Evolutionary conservation across 2,113 vertebrate species (phyloP).

Genomic region (Microtus ochrogaster): DNA sequence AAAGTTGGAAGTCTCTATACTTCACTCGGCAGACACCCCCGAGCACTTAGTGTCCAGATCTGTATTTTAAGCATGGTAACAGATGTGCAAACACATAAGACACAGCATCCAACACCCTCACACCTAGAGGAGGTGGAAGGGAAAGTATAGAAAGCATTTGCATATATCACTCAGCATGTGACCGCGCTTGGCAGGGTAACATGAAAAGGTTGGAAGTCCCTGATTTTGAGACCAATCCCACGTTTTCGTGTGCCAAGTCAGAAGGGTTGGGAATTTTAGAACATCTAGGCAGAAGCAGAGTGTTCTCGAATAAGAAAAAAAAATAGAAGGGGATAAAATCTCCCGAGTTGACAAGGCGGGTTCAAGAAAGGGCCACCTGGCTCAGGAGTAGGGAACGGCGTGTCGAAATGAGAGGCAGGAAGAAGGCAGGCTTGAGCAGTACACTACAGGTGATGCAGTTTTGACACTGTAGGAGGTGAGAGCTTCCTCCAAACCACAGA

Average conservation of each 20-base stretch:
- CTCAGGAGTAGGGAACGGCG: fast-evolving
- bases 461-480: not conserved
- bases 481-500: not conserved
- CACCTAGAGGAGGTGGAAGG: not conserved
- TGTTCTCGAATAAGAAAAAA: not conserved
- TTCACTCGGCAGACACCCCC: not conserved
- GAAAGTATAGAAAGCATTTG: not conserved
- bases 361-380: not conserved
- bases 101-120: not conserved
- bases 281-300: not conserved
- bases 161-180: not conserved
- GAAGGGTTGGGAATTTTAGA: not conserved
- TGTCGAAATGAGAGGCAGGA: not conserved
- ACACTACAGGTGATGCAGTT: not conserved
- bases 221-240: not conserved
- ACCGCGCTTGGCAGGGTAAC: not conserved
- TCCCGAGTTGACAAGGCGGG: not conserved
- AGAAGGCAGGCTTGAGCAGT: not conserved
- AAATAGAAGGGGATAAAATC: not conserved
- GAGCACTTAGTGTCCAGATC: not conserved
- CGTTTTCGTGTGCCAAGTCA: not conserved
- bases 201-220: not conserved
- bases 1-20: not conserved
- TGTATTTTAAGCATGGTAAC: not conserved
- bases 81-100: not conserved